Base-by-base conservation (phyloP, 2,888 invertebrate species). In the Drosophila anceps region DNA sequence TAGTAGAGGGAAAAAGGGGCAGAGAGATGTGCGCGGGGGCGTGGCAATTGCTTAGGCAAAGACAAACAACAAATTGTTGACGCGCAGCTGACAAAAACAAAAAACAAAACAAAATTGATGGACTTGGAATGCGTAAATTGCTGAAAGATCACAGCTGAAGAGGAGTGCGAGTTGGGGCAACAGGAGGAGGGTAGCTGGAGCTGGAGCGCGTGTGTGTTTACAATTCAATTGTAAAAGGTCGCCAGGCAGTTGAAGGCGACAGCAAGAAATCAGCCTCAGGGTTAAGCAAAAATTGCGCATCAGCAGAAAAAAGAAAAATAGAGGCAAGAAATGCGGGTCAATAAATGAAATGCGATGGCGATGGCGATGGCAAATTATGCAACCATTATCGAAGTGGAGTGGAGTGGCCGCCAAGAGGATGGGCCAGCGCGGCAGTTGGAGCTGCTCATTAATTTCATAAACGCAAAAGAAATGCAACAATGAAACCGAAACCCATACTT, bases 401-500 rank as follows among this genome's bases (percentile, higher is more conserved):
- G 48, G n/a, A 12, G 48, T 69, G 76, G 64, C 60, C 63, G 69
- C 63, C 41, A n/a, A n/a, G 53, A 27, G 37, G 20, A 1, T 33
- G 44, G 33, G 46, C 13, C 57, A 18, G 10, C 4, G 12, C n/a
- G 43, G 41, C 39, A 61, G 65, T 33, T 57, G 72, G 57, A 77
- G 82, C 84, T 88, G 84, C 89, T 84, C 84, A 84, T 84, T 84
- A 89, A 84, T 89, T 84, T 84, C 82, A 84, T 84, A 89, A 84
- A 84, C 89, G 87, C 82, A 87, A 65, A 87, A 89, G 90, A 85
- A 85, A 85, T 89, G 90, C 88, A 87, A 87, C 85, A 89, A 88
- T 86, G 86, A 90, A 90, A 88, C 90, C 81, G 90, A 86, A 86
- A 86, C 86, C 90, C 79, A 86, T 86, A 86, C 86, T 86, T 86